Evolutionary conservation across 2,113 vertebrate species (phyloP).

Genomic region (Mustela lutreola): DNA sequence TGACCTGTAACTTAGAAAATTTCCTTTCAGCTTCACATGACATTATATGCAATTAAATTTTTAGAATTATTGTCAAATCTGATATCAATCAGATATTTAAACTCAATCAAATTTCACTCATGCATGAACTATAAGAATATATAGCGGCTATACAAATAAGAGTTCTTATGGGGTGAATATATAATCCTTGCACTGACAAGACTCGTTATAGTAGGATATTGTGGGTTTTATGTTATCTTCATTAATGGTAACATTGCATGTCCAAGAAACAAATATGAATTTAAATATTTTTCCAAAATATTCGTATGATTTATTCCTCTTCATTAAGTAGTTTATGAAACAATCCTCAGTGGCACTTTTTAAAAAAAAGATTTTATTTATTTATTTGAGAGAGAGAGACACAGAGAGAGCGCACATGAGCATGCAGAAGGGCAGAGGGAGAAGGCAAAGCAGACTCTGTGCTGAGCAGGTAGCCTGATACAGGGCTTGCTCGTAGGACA

Average conservation of each 20-base stretch:
- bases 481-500: no score
- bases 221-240: background rate
- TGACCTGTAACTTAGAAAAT: background rate
- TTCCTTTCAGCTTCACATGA: background rate
- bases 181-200: background rate
- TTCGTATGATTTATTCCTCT: background rate
- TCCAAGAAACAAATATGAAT: background rate
- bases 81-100: background rate
- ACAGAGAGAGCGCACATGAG: no score
- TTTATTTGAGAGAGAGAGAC: no score
- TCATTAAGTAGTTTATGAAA: background rate
- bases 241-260: background rate
- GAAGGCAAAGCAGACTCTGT: no score
- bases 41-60: background rate
- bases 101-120: background rate
- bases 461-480: no score
- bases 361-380: no score
- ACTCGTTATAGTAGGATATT: background rate
- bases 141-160: background rate
- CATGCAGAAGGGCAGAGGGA: no score
- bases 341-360: background rate
- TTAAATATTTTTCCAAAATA: background rate
- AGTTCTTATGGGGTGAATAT: background rate
- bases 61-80: background rate
- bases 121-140: background rate